These are phyloP conservation scores for Thymelicus lineola DNA, from an alignment of 2,888 invertebrate species.

Conservation along the genomic window DNA sequence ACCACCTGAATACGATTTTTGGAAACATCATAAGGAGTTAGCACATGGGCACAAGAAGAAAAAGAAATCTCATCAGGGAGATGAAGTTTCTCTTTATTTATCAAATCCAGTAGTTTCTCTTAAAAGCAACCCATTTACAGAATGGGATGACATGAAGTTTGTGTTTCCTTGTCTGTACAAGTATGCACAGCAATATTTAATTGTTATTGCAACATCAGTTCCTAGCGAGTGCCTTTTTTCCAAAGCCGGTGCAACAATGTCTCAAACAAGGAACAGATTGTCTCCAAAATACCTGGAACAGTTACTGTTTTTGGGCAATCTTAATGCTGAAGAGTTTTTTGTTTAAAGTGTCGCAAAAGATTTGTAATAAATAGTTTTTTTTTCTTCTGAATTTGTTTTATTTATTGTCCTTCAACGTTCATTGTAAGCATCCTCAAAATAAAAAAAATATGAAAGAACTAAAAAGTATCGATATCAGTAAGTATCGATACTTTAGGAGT, in stretches of 20 bases:
- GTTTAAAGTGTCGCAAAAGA: too few species aligned
- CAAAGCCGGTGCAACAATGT: background rate
- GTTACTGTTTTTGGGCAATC: too few species aligned
- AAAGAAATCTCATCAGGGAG: conserved; percentile 49
- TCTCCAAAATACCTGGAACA: too few species aligned
- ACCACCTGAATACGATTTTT: conserved; percentile 48
- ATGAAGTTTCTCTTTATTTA: conserved; percentile 45
- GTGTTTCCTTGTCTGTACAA: conserved; percentile 50
- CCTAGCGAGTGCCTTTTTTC: conserved; percentile 53
- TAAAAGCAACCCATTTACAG: conserved; percentile 50
- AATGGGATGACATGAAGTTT: conserved; percentile 50
- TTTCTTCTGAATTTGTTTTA: too few species aligned
- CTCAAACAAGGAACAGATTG: too few species aligned
- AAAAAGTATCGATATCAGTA: too few species aligned
- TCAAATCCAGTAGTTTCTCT: conserved; percentile 47
- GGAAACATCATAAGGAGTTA: conserved; percentile 52
- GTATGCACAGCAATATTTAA: conserved; percentile 49
- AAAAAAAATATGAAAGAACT: too few species aligned
- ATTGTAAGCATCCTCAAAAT: too few species aligned
- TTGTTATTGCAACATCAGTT: conserved; percentile 54
- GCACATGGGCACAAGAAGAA: conserved; percentile 40
- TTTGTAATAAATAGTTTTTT: too few species aligned
- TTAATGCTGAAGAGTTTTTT: too few species aligned
- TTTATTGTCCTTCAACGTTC: too few species aligned
- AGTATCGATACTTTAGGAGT: too few species aligned